These are phyloP conservation scores for Blera fallax DNA, from an alignment of 2,888 invertebrate genomes.

Conservation along the genomic window DNA sequence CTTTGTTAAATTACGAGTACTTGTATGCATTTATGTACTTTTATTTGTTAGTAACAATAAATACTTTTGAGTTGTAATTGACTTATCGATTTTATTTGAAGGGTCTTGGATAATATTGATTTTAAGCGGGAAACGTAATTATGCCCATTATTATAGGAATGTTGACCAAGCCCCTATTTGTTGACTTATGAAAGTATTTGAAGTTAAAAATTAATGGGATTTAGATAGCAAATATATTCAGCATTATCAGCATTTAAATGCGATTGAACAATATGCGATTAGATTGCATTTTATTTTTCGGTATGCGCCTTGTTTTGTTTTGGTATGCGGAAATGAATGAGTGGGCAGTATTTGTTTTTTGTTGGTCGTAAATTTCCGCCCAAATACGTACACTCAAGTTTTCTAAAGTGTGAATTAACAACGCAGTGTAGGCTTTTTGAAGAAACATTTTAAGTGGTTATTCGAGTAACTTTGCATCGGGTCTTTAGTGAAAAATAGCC, in stretches of 20 bases:
- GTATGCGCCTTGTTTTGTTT: neutral
- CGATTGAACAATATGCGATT: constrained; percentile 10
- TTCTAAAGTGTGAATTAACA: neutral
- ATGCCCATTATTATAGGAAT: neutral
- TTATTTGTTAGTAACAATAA: neutral
- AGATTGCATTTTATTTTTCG: constrained; percentile 23
- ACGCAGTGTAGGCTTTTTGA: neutral
- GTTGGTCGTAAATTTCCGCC: neutral
- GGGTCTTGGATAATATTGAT: neutral
- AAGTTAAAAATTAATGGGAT: neutral
- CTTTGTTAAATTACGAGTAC: no score
- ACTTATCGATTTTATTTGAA: neutral
- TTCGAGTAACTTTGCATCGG: no score
- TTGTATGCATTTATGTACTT: neutral
- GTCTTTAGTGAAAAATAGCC: no score
- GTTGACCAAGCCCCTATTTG: constrained; percentile 29
- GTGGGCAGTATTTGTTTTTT: neutral
- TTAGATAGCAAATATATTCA: neutral
- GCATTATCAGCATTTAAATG: constrained; percentile 8
- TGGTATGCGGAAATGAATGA: neutral
- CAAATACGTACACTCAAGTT: neutral
- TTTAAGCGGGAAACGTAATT: neutral
- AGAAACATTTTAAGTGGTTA: no score
- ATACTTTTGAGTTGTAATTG: neutral
- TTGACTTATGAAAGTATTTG: neutral